Base-by-base conservation (phyloP, 2,888 invertebrate species). In the Dysmachus trigonus region DNA sequence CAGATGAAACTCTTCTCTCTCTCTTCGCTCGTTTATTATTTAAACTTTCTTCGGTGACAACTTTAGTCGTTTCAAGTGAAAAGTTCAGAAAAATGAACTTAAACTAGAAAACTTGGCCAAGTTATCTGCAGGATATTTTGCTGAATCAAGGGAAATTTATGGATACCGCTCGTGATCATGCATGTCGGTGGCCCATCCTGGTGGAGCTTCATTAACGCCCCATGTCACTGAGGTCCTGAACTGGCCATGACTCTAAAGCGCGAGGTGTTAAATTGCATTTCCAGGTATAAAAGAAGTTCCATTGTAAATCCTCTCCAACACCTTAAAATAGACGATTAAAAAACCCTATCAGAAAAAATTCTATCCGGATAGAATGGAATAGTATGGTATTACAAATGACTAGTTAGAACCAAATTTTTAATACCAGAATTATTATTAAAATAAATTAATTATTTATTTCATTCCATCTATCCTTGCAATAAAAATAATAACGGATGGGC, bases 1-100 rank as follows among this genome's bases (percentile, higher is more conserved):
- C 38, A 71, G 83, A 83, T 83, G 83, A 41, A 83, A 83, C 18
- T 62, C 41, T 47, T 5, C 41, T 38, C 71, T 71, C 47, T 83
- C 83, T 82, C 71, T 35, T 22, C 38, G 83, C 71, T 72, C 83
- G 83, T 83, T 83, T 83, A 83, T 83, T 83, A 83, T 83, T 83
- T 83, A 83, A 83, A 83, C 83, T 83, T 83, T 72, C 72, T 72
- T 72, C 83, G 83, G 83, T 83, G 83, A 83, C 83, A 83, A 83
- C 83, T 83, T 83, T 83, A 83, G 83, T 83, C 83, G 83, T 83
- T 83, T 71, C 72, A 71, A 83, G 83, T 83, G 83, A 83, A 83
- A 83, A 83, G 83, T 83, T 83, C 83, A 83, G 71, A 83, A 83
- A 83, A 83, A 83, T 83, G 83, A 83, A 83, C 72, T 72, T 72